Evolutionary conservation across 2,113 vertebrate genomes (phyloP), one percentile per base, ranked within the genome.

Genomic region (Sitta europaea): DNA sequence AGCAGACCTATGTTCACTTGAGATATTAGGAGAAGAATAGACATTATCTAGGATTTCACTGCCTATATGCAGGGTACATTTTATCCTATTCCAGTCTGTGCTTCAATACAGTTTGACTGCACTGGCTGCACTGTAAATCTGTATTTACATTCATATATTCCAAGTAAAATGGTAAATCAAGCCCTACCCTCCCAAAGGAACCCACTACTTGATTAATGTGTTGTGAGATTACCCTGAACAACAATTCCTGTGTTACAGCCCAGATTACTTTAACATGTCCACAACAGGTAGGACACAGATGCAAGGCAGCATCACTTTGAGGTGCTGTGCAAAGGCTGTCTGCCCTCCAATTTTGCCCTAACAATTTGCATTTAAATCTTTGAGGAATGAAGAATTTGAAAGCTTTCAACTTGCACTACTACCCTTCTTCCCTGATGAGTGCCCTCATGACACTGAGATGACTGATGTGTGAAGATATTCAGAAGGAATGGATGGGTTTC

Each of bases 251-350:
- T 65, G 43, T 75, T 76, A 79, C 10, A 57, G 17, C 21, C 35
- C 48, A 81, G 74, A 92, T 91, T 91, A 87, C 68, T 94, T 91
- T 75, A 94, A 59, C 70, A 78, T 65, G 54, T 68, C 33, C 38
- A 35, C 38, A 80, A 70, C 21, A 75, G 61, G 62, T 54, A 95
- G 57, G 53, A 61, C 36, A 77, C 28, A 74, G 61, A 66, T 47
- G 53, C 55, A 81, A 91, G 16, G 25, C 45, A 71, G 36, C 1
- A 6, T 36, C 75, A 67, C 61, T 84, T 51, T 51, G 40, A 71
- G 42, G 72, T 36, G 86, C n/a, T 86, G 63, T 82, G 47, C 50
- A 76, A 90, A 65, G 40, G 31, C 22, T 59, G n/a, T 24, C 48
- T 42, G 21, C 45, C 47, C 68, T 61, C 23, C 27, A 35, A 23